phyloP scores from a whole-genome alignment of 30 jellyfish, hydroid and myxozoan genomes.

The Aurelia coerulea region DNA sequence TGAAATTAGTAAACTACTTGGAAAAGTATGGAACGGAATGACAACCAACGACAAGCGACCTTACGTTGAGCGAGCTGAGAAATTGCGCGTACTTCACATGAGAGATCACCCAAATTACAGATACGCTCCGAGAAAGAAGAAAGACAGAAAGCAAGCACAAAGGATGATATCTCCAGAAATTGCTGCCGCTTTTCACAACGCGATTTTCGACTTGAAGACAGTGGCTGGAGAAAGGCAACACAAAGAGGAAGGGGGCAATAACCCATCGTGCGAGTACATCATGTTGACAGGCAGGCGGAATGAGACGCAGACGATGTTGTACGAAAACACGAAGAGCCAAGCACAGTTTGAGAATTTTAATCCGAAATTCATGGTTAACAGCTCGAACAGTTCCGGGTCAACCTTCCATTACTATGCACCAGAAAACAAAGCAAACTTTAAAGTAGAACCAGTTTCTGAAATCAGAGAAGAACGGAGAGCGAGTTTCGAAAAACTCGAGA shows the following conservation, averaged over 20 bases:
- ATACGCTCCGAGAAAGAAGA: slow-evolving; percentile 95
- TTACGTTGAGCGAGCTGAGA: slow-evolving; percentile 89
- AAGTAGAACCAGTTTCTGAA: slow-evolving; percentile 29
- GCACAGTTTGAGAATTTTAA: not conserved
- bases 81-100: slow-evolving; percentile 92
- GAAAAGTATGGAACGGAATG: slow-evolving; percentile 96
- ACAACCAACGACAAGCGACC: slow-evolving; percentile 94
- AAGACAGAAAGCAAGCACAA: slow-evolving; percentile 77
- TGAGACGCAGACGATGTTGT: slow-evolving; percentile 41
- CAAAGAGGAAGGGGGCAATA: slow-evolving; percentile 27
- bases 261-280: slow-evolving; percentile 44
- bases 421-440: slow-evolving; percentile 30
- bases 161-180: slow-evolving; percentile 93
- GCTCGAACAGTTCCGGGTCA: slow-evolving; percentile 21
- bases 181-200: slow-evolving; percentile 92
- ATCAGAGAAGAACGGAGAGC: slow-evolving; percentile 32
- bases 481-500: not conserved
- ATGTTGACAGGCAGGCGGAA: slow-evolving; percentile 69
- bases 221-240: slow-evolving; percentile 20
- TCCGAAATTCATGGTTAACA: not conserved
- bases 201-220: slow-evolving; percentile 83
- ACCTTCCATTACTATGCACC: slow-evolving; percentile 62
- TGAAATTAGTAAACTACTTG: slow-evolving; percentile 91
- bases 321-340: slow-evolving; percentile 35
- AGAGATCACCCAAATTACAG: slow-evolving; percentile 94